phyloP scores from a whole-genome alignment of 2,797 vertebrate genomes.

The Heliangelus exortis region DNA sequence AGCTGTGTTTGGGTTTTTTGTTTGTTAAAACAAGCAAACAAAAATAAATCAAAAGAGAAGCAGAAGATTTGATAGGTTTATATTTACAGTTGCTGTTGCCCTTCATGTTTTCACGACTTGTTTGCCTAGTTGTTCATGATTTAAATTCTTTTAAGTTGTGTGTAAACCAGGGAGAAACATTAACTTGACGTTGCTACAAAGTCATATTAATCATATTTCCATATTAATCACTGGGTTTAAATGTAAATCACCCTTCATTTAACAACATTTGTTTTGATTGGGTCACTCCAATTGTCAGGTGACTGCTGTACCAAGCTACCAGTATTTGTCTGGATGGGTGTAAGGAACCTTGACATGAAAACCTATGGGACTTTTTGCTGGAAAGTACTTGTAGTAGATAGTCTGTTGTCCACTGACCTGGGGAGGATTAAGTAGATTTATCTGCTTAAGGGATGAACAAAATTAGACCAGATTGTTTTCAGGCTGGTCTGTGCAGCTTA shows the following conservation, averaged over 20 bases:
- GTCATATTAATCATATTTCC: no score
- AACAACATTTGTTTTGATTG: background rate
- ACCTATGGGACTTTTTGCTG: slow-evolving; percentile 14
- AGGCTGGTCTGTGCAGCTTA: slow-evolving; percentile 45
- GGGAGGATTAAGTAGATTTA: slow-evolving; percentile 83
- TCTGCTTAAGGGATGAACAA: slow-evolving; percentile 86
- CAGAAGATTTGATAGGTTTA: background rate
- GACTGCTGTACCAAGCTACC: background rate
- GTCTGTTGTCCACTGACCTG: slow-evolving; percentile 73
- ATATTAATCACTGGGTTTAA: background rate
- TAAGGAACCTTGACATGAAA: background rate
- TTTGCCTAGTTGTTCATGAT: background rate
- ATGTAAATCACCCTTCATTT: background rate
- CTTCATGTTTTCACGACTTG: background rate
- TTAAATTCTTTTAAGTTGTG: background rate
- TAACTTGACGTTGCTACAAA: background rate
- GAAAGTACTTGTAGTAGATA: slow-evolving; percentile 75
- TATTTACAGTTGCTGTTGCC: background rate
- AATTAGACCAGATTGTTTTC: slow-evolving; percentile 86
- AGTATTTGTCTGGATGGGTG: background rate
- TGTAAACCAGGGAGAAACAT: background rate
- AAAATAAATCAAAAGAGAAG: background rate
- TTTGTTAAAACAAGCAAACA: background rate
- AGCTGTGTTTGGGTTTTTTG: background rate
- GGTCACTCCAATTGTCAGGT: fast-evolving